phyloP scores from a whole-genome alignment of 2,888 invertebrate species.

The Diogma glabrata region DNA sequence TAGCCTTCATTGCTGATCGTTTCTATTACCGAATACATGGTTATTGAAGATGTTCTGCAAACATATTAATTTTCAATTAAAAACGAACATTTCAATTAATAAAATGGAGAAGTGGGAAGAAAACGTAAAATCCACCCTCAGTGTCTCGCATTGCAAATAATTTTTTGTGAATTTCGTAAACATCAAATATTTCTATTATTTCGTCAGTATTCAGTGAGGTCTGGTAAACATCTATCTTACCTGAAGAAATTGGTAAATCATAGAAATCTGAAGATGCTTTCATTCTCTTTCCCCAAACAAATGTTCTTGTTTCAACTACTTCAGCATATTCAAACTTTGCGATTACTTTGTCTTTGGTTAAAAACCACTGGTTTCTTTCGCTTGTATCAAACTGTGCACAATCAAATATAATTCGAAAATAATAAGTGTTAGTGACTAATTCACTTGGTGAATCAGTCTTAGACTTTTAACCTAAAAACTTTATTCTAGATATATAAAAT shows the following conservation, averaged over 20 bases:
- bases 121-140: neutral
- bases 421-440: too few relatives aligned
- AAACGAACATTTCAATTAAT: too few relatives aligned
- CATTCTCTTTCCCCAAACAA: neutral
- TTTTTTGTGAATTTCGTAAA: neutral
- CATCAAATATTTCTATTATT: neutral
- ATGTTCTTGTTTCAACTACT: neutral
- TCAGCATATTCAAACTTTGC: neutral
- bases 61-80: too few relatives aligned
- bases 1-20: neutral
- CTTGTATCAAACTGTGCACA: neutral
- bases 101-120: conserved; percentile 2
- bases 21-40: neutral
- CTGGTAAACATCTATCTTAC: neutral
- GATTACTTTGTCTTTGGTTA: neutral
- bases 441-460: too few relatives aligned
- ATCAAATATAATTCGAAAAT: neutral
- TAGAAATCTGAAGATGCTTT: neutral
- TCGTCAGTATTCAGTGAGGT: neutral
- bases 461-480: too few relatives aligned
- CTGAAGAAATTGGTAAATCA: neutral
- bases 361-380: neutral
- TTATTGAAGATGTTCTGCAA: too few relatives aligned
- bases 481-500: too few relatives aligned
- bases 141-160: neutral